Conservation (phyloP, 2,113 vertebrate species). For the Pseudonaja textilis region DNA sequence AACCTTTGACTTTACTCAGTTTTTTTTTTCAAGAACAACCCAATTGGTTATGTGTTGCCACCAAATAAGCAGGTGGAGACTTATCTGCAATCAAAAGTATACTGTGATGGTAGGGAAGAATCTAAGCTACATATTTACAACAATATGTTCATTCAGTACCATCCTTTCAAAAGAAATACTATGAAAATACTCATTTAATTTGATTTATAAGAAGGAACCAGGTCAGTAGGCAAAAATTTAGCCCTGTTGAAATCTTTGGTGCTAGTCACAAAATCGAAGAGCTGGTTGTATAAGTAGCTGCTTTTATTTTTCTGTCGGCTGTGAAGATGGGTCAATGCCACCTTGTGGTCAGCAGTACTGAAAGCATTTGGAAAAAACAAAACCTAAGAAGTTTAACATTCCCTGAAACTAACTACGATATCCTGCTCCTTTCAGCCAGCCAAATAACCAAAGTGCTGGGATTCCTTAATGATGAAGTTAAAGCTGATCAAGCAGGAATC, state of each 20-base stretch:
- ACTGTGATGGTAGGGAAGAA: background rate
- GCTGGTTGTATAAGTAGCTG: conserved; percentile 33
- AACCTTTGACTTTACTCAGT: background rate
- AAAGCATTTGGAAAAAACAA: conserved; percentile 25
- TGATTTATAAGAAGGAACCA: background rate
- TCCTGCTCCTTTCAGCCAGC: too few species aligned
- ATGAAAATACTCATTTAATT: background rate
- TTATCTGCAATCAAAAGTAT: background rate
- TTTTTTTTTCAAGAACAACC: background rate
- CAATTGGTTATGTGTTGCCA: background rate
- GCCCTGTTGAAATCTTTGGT: conserved; percentile 28
- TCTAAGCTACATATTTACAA: background rate
- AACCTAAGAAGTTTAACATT: background rate
- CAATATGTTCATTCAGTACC: background rate
- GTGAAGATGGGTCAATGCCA: conserved; percentile 28
- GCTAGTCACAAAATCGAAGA: conserved; percentile 42
- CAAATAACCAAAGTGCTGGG: background rate
- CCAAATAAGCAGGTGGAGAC: background rate
- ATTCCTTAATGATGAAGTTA: background rate
- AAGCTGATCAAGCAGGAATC: background rate
- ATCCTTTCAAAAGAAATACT: background rate
- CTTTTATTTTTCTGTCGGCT: conserved; percentile 22
- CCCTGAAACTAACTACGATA: background rate
- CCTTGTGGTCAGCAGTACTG: conserved; percentile 24
- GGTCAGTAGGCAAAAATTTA: conserved; percentile 2